Conservation (phyloP, 2,888 invertebrate genomes). For the Cyaniris semiargus region DNA sequence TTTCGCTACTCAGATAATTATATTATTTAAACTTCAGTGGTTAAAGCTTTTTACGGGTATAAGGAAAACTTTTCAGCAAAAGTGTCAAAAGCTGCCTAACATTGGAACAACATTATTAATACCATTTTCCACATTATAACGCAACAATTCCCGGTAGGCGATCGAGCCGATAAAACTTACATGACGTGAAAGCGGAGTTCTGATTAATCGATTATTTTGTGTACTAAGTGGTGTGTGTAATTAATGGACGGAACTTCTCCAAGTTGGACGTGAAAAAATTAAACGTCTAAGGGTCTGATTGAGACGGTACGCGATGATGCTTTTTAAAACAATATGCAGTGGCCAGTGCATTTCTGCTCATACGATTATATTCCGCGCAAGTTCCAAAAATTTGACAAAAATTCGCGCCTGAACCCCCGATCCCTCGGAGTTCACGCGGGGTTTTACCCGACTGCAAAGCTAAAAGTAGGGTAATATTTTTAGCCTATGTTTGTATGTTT, state of each 20-base stretch:
- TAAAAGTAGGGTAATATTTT: no score
- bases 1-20: background rate
- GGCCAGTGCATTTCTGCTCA: no score
- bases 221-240: slow-evolving; percentile 11
- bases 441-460: no score
- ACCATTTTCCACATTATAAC: slow-evolving; percentile 25
- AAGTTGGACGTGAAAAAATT: slow-evolving; percentile 13
- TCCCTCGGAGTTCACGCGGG: no score
- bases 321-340: no score
- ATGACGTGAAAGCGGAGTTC: slow-evolving; percentile 19
- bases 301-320: no score
- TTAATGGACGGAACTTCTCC: background rate
- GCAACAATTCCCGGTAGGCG: slow-evolving; percentile 33
- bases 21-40: background rate
- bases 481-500: no score
- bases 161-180: slow-evolving; percentile 31
- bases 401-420: no score
- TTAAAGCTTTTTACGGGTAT: background rate
- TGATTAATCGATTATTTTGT: slow-evolving; percentile 31
- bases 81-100: background rate
- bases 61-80: background rate
- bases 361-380: no score
- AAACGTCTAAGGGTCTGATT: background rate
- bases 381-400: no score
- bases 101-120: background rate